Evolutionary conservation across 2,888 invertebrate genomes (phyloP), one percentile per base, ranked within the genome.

Genomic region (Chymomyza procnemis): DNA sequence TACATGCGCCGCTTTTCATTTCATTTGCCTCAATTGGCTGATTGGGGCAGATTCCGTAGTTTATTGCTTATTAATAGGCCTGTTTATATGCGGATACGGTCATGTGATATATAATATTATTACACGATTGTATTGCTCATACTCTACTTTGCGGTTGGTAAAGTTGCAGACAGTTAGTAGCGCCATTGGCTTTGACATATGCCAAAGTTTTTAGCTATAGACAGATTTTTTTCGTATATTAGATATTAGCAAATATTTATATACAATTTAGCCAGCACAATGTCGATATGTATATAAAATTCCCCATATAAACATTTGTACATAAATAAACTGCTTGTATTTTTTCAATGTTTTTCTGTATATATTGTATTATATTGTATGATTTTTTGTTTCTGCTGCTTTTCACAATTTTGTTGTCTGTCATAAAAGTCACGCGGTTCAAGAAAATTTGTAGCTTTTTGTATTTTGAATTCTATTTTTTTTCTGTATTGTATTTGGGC

Each of bases 401-500:
- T 62, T 58, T 60, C 67, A 6, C 26, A 26, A 52, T 48, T 52
- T 61, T 48, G 19, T 56, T 67, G 64, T 63, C 67, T 74, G 74
- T 74, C 74, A 74, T 71, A 71, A 74, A 65, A 74, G 74, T 74
- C 74, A 74, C 74, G 74, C 67, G 74, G 74, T 64, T 63, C 21
- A 46, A 18, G 73, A 56, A 60, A 34, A 70, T 66, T 70, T 55
- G 50, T 52, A 41, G 34, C 47, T 47, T 47, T 47, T 47, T 47
- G 47, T 26, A 5, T 26, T 26, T 26, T 22, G 22, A 3, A 34
- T 1, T 34, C 12, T 12, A 12, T 41, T 41, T 14, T 41, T 41
- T 41, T 41, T 41, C 1, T 41, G 26, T 41, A n/a, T n/a, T n/a
- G n/a, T n/a, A n/a, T n/a, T n/a, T 41, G 34, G 34, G 12, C 34